Percentiles rank a stretch among this genome's conserved stretches.
Evolutionary conservation across 2,888 invertebrate genomes (phyloP).

Genomic region (Meteorus cinctellus): DNA sequence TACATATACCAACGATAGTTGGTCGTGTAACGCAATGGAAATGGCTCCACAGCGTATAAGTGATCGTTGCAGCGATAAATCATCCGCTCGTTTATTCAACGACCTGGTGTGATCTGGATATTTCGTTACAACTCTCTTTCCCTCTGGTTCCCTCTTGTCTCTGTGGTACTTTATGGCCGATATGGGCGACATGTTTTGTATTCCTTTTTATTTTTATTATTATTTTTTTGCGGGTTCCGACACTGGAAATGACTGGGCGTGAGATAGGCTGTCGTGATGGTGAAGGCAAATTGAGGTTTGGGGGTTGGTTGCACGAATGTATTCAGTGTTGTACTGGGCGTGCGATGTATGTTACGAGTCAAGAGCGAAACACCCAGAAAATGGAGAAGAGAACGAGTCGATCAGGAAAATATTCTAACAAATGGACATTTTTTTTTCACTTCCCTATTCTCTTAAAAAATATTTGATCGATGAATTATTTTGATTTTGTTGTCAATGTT

Average conservation of each 20-base stretch:
- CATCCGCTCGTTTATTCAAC: constrained; percentile 52
- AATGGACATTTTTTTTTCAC: constrained; percentile 11
- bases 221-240: constrained; percentile 8
- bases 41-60: constrained; percentile 42
- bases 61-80: constrained; percentile 50
- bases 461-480: no score
- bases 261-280: constrained; percentile 34
- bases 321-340: constrained; percentile 18
- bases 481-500: no score
- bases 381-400: constrained; percentile 16
- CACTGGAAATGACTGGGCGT: constrained; percentile 27
- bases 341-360: constrained; percentile 7
- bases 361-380: constrained; percentile 30
- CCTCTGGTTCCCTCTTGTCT: constrained; percentile 23
- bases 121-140: constrained; percentile 22
- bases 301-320: background rate
- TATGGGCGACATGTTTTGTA: constrained; percentile 24
- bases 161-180: constrained; percentile 33
- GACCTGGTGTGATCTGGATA: constrained; percentile 36
- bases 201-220: constrained; percentile 27
- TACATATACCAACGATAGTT: constrained; percentile 27
- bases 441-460: no score
- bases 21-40: constrained; percentile 45
- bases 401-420: constrained; percentile 10
- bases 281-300: constrained; percentile 17